phyloP scores from a whole-genome alignment of 2,888 invertebrate genomes.

The Linyphia triangularis region DNA sequence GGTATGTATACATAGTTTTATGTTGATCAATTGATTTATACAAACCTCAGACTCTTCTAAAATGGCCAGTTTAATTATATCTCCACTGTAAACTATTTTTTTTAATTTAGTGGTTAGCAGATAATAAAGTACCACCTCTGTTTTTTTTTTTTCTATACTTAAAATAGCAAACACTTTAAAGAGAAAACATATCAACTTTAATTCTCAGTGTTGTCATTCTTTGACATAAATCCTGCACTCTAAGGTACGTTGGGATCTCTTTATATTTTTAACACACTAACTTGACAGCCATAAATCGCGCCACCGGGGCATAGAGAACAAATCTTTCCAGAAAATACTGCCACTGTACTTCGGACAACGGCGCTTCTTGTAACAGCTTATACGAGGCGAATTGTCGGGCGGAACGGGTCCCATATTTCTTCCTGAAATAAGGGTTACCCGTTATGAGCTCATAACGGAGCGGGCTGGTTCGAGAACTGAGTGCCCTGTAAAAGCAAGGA shows the following conservation, averaged over 20 bases:
- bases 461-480: conserved; percentile 22
- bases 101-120: no score
- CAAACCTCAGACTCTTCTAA: no score
- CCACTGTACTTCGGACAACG: not conserved
- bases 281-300: conserved; percentile 15
- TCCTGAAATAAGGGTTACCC: conserved; percentile 45
- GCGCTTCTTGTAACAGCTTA: conserved; percentile 13
- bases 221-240: not conserved
- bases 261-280: conserved; percentile 21
- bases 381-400: conserved; percentile 35
- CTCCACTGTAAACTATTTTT: no score
- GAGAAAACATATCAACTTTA: no score
- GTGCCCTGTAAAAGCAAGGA: conserved; percentile 27
- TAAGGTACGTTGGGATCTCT: not conserved
- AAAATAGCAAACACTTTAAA: no score
- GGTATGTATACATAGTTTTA: no score
- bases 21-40: no score
- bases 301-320: not conserved
- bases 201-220: not conserved
- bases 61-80: no score
- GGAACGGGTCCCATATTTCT: conserved; percentile 43
- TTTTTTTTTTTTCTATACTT: no score
- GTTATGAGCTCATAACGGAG: conserved; percentile 58
- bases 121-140: no score
- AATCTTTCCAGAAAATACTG: conserved; percentile 18